These are phyloP conservation scores for Montipora foliosa DNA, from an alignment of 64 coral and sea anemone genomes.

Conservation along the genomic window DNA sequence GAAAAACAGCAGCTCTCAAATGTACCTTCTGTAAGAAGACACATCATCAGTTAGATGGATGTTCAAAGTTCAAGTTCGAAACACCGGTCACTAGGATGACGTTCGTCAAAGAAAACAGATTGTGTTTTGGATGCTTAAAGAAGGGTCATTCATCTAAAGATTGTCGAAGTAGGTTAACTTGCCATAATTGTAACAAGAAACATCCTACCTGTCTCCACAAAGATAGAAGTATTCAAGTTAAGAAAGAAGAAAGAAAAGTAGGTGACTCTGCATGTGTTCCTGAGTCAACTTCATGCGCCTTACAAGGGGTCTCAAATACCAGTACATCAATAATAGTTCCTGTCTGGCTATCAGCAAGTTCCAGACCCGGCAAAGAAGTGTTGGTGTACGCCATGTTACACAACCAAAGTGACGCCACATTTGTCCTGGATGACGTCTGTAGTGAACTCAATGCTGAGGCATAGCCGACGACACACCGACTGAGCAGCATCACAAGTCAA, in stretches of 20 bases:
- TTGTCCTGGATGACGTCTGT: neutral
- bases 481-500: neutral
- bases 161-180: too few relatives aligned
- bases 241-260: neutral
- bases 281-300: neutral
- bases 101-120: neutral
- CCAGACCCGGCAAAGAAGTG: neutral
- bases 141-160: too few relatives aligned
- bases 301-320: neutral
- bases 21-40: neutral
- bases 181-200: too few relatives aligned
- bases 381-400: neutral
- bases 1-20: neutral
- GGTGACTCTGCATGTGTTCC: neutral
- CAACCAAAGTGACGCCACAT: neutral
- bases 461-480: neutral
- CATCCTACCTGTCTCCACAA: neutral
- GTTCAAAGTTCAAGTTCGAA: neutral
- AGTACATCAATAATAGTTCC: too few relatives aligned
- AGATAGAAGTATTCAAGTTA: neutral
- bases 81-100: neutral
- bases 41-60: neutral
- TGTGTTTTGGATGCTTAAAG: neutral
- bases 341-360: neutral
- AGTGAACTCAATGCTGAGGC: neutral